A percentile compares a stretch with the other conserved stretches of the same genome.
Conservation (phyloP, 1,140 invertebrate species). For the Pectinophora gossypiella region DNA sequence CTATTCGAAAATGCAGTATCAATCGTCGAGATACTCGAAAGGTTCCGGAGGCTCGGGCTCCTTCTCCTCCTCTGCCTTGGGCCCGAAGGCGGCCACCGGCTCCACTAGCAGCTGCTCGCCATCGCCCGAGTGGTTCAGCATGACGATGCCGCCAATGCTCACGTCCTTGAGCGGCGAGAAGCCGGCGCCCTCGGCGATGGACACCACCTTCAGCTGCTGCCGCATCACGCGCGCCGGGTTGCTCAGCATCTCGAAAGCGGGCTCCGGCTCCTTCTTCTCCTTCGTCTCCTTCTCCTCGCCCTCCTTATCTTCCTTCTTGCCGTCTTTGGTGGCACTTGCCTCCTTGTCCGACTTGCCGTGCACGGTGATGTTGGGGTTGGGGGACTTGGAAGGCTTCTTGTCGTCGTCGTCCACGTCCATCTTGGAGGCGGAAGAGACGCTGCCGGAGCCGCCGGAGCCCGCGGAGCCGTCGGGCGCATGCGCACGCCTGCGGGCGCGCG, state of each 20-base stretch:
- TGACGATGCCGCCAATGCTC: slow-evolving; percentile 96
- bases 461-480: slow-evolving; percentile 74
- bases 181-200: slow-evolving; percentile 85
- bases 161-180: slow-evolving; percentile 94
- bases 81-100: slow-evolving; percentile 94
- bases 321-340: slow-evolving; percentile 60
- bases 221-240: slow-evolving; percentile 97
- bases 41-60: slow-evolving; percentile 98
- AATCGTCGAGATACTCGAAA: slow-evolving; percentile 95
- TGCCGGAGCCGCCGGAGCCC: slow-evolving; percentile 45
- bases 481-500: slow-evolving; percentile 87
- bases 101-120: slow-evolving; percentile 94
- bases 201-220: slow-evolving; percentile 93
- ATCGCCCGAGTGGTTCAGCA: slow-evolving; percentile 90
- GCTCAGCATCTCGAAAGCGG: slow-evolving; percentile 92
- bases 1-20: slow-evolving; percentile 22
- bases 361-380: slow-evolving; percentile 76
- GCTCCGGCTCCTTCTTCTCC: slow-evolving; percentile 90
- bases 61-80: slow-evolving; percentile 95
- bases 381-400: slow-evolving; percentile 77
- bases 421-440: slow-evolving; percentile 77
- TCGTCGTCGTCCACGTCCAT: slow-evolving; percentile 85
- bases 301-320: slow-evolving; percentile 75
- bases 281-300: slow-evolving; percentile 76
- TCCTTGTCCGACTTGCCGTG: slow-evolving; percentile 70